phyloP scores from a whole-genome alignment of 2,797 vertebrate genomes.

The Garrulus glandarius region DNA sequence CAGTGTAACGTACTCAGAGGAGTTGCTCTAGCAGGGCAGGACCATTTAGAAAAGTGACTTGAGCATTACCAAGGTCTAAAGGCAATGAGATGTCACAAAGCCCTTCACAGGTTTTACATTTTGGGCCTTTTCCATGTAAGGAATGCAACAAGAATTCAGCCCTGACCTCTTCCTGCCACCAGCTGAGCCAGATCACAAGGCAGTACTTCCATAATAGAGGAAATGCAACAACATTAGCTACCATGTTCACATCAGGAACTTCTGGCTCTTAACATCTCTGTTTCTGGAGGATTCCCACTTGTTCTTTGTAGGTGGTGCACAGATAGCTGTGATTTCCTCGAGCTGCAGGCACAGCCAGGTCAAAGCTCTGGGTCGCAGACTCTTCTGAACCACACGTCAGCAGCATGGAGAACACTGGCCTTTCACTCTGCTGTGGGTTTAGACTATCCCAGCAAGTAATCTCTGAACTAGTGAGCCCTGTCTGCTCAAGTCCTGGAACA shows the following conservation, averaged over 20 bases:
- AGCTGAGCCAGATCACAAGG: not conserved
- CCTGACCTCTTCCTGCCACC: not conserved
- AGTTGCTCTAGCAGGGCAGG: not conserved
- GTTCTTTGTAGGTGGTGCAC: not conserved
- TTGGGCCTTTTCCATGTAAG: fast-evolving
- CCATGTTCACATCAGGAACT: not conserved
- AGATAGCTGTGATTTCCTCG: fast-evolving
- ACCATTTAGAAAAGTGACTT: not conserved
- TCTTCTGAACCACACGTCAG: not conserved
- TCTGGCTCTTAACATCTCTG: not conserved
- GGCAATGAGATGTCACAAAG: not conserved
- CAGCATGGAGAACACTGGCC: not conserved
- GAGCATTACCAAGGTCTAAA: not conserved
- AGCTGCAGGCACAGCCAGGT: not conserved
- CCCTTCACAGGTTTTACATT: not conserved
- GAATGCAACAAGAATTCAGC: not conserved
- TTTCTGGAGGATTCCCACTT: not conserved
- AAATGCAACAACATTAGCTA: not conserved
- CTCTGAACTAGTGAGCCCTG: not conserved
- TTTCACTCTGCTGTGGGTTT: not conserved
- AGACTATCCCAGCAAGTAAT: not conserved
- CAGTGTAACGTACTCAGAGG: not conserved
- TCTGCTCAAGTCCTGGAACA: not conserved
- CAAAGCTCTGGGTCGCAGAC: not conserved
- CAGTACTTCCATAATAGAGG: not conserved